Conservation (phyloP, 1,140 invertebrate species). For the Euglossa dilemma region DNA sequence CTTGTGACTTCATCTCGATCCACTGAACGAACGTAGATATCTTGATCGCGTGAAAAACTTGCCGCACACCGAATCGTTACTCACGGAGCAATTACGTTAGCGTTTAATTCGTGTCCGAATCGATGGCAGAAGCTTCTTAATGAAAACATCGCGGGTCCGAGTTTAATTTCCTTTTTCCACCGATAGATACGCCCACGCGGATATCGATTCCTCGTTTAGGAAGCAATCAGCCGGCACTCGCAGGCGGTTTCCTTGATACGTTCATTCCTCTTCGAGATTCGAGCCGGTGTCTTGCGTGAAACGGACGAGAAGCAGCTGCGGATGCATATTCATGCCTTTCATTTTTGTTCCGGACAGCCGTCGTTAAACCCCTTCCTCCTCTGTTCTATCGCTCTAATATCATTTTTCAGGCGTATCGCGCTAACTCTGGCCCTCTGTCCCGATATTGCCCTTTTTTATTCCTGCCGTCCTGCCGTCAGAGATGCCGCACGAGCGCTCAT, state of each 20-base stretch:
- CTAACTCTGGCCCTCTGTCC: not conserved
- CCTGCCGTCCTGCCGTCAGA: not conserved
- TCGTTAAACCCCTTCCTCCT: constrained; percentile 21
- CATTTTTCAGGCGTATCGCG: constrained; percentile 42
- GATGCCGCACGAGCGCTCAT: not conserved
- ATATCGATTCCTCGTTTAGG: constrained; percentile 33
- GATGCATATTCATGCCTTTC: constrained; percentile 69
- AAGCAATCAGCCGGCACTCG: constrained; percentile 5
- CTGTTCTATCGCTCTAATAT: constrained; percentile 28
- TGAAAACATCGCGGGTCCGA: not conserved
- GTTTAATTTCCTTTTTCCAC: constrained; percentile 16
- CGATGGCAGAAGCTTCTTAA: not conserved
- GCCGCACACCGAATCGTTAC: not conserved
- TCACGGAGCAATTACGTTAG: not conserved
- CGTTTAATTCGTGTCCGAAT: not conserved
- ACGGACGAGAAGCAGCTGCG: constrained; percentile 55
- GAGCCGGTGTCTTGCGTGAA: constrained; percentile 14
- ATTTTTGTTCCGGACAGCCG: constrained; percentile 15
- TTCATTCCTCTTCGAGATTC: constrained; percentile 39
- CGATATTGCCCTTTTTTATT: constrained; percentile 47
- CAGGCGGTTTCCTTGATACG: constrained; percentile 32
- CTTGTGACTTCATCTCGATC: not conserved
- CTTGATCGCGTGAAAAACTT: no score
- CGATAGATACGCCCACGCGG: not conserved
- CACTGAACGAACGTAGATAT: not conserved